Percentiles rank a stretch among this genome's conserved stretches.
These are phyloP conservation scores for Sipha flava DNA, from an alignment of 1,140 invertebrate species.

Conservation along the genomic window DNA sequence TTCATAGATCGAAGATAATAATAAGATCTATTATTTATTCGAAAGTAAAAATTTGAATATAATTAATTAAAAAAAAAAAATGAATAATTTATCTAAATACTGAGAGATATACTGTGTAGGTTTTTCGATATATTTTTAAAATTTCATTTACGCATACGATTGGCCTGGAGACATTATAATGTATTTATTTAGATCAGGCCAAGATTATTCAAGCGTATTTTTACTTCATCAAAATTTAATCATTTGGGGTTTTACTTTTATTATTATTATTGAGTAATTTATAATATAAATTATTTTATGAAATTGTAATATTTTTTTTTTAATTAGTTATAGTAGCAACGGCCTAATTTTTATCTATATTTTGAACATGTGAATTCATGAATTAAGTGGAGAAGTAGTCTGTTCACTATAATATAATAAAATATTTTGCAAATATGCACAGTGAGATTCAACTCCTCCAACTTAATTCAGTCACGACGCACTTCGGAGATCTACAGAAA, in stretches of 20 bases:
- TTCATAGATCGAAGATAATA: no score
- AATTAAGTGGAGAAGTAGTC: slow-evolving; percentile 54
- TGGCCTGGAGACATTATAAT: not conserved
- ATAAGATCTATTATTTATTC: no score
- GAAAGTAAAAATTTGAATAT: no score
- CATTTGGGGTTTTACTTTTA: not conserved
- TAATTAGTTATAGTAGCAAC: not conserved
- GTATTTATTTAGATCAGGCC: not conserved
- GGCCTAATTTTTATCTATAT: not conserved
- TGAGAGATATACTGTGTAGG: no score
- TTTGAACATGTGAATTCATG: slow-evolving; percentile 37
- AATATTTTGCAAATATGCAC: slow-evolving; percentile 8
- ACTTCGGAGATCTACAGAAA: not conserved
- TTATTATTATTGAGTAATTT: not conserved
- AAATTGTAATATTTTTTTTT: not conserved
- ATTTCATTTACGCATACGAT: not conserved
- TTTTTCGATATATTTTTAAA: not conserved
- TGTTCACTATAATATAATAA: slow-evolving; percentile 46
- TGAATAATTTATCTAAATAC: no score
- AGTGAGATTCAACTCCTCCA: slow-evolving; percentile 62
- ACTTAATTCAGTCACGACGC: slow-evolving; percentile 47
- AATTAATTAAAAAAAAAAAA: not conserved
- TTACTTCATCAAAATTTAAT: not conserved
- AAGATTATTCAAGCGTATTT: not conserved
- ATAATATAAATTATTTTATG: not conserved